Conservation (phyloP, 2,797 vertebrate species). For the Protonibea diacanthus region DNA sequence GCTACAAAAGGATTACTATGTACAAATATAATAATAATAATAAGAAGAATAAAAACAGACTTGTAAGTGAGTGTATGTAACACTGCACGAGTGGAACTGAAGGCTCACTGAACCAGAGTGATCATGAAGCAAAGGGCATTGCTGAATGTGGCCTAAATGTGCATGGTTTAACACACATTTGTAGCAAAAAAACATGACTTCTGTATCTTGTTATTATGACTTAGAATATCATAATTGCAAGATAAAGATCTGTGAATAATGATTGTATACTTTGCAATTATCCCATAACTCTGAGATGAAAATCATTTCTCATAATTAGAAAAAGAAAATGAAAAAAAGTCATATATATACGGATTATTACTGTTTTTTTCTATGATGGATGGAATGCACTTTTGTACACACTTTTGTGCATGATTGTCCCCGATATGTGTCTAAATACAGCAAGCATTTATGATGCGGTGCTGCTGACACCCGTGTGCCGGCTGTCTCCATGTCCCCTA, state of each 20-base stretch:
- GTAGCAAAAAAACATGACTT: not conserved
- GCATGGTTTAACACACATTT: not conserved
- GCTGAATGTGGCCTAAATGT: not conserved
- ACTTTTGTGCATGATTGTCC: not conserved
- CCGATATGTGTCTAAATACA: constrained; percentile 10
- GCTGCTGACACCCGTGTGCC: constrained; percentile 35
- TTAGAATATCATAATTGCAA: not conserved
- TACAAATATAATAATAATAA: not conserved
- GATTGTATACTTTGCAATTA: not conserved
- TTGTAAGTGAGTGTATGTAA: not conserved
- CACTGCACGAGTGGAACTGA: not conserved
- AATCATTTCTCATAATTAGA: not conserved
- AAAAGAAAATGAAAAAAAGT: not conserved
- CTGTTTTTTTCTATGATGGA: not conserved
- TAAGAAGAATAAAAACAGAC: not conserved
- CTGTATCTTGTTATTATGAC: not conserved
- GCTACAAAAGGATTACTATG: not conserved
- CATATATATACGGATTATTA: not conserved
- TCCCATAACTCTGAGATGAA: not conserved
- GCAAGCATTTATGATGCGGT: constrained; percentile 29
- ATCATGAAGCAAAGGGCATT: not conserved
- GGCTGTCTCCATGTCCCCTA: constrained; percentile 41
- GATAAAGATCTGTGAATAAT: no score
- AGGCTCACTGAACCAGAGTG: not conserved
- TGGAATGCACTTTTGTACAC: not conserved